Conservation (phyloP, 2,888 invertebrate species). For the Marasmarcha lunaedactyla region DNA sequence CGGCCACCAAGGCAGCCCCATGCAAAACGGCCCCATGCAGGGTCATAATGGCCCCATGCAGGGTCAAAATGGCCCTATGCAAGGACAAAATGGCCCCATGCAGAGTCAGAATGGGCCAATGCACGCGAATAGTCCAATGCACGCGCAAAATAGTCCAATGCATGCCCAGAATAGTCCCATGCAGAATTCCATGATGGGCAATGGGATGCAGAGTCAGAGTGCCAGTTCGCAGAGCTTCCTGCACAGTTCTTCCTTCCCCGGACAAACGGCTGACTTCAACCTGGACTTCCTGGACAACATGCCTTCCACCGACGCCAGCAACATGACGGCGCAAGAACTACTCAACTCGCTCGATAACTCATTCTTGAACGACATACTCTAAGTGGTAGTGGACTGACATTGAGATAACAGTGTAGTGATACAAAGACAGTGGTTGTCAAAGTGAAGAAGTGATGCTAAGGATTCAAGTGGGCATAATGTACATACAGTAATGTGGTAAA, state of each 20-base stretch:
- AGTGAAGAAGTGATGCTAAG: too few relatives aligned
- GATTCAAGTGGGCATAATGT: too few relatives aligned
- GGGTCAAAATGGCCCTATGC: constrained; percentile 24
- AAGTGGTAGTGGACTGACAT: constrained; percentile 16
- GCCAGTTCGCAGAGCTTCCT: constrained; percentile 38
- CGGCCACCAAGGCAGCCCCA: constrained; percentile 29
- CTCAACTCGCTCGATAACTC: constrained; percentile 86
- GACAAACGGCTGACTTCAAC: constrained; percentile 76
- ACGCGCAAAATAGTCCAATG: constrained; percentile 25
- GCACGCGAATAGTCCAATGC: constrained; percentile 18
- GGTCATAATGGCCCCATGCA: constrained; percentile 28
- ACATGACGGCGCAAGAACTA: constrained; percentile 84
- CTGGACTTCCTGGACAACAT: constrained; percentile 89
- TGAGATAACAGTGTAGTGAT: too few relatives aligned
- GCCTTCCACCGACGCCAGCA: constrained; percentile 79
- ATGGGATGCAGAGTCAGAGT: constrained; percentile 22
- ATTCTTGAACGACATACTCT: constrained; percentile 75
- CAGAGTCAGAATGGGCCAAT: constrained; percentile 14
- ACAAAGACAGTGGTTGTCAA: too few relatives aligned
- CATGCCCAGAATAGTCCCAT: constrained; percentile 25
- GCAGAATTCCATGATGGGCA: constrained; percentile 35
- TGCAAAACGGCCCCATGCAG: constrained; percentile 30
- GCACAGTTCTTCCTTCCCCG: constrained; percentile 54
- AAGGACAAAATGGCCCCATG: constrained; percentile 12
- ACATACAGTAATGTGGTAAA: too few relatives aligned